Conservation (phyloP, 2,113 vertebrate species). For the Choloepus hoffmanni region DNA sequence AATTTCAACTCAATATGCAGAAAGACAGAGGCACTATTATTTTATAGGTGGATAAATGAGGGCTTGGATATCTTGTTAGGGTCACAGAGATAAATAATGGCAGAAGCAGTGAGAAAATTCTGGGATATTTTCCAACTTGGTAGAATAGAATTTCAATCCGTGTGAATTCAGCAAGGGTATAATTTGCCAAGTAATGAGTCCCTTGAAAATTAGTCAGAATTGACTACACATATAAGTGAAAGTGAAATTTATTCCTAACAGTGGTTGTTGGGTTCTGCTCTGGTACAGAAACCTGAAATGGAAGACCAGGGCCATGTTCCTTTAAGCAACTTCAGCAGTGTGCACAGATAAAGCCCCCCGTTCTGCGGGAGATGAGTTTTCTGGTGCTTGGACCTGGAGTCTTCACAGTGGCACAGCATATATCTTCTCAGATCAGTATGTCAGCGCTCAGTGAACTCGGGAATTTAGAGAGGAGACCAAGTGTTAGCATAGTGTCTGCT, state of each 20-base stretch:
- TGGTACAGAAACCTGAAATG: not conserved
- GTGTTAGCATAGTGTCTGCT: not conserved
- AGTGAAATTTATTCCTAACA: not conserved
- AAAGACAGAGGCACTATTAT: not conserved
- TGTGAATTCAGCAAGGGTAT: no score
- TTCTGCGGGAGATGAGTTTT: not conserved
- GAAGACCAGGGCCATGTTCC: not conserved
- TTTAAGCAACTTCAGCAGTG: not conserved
- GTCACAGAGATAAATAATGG: not conserved
- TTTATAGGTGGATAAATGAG: not conserved
- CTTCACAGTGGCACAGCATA: not conserved
- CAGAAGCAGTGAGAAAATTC: not conserved
- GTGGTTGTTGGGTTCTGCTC: not conserved
- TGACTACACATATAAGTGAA: not conserved
- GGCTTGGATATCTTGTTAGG: not conserved
- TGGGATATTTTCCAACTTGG: no score
- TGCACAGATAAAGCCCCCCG: not conserved
- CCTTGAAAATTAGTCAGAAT: not conserved
- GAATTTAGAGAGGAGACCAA: not conserved
- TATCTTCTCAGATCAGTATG: not conserved
- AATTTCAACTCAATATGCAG: constrained; percentile 10
- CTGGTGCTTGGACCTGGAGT: not conserved
- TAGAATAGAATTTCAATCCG: no score
- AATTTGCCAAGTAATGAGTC: not conserved
- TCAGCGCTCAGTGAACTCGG: not conserved